These are phyloP conservation scores for Chrysina gloriosa DNA, from an alignment of 2,888 invertebrate genomes.

Conservation along the genomic window DNA sequence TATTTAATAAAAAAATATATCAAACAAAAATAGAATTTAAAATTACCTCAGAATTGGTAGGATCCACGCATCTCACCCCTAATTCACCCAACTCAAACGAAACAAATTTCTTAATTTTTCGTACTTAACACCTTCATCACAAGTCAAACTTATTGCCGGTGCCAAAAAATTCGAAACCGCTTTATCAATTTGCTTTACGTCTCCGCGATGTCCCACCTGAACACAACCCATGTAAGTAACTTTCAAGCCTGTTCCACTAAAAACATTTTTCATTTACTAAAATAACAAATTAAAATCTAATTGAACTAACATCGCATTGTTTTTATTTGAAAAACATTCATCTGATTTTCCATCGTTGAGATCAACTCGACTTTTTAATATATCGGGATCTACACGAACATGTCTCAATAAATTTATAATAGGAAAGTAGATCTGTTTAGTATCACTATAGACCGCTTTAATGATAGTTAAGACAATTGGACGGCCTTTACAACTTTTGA, in stretches of 20 bases:
- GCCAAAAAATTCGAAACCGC: constrained; percentile 62
- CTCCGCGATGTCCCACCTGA: constrained; percentile 66
- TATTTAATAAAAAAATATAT: too few species aligned
- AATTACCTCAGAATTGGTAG: constrained; percentile 62
- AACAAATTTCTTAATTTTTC: constrained; percentile 58
- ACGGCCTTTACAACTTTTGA: constrained; percentile 65
- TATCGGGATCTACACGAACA: constrained; percentile 56
- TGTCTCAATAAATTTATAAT: constrained; percentile 60
- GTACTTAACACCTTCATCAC: constrained; percentile 39
- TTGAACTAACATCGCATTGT: constrained; percentile 12
- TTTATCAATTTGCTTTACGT: constrained; percentile 68
- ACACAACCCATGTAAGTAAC: constrained; percentile 67
- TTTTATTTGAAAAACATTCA: constrained; percentile 9
- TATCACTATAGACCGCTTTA: constrained; percentile 66
- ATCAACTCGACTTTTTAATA: constrained; percentile 36
- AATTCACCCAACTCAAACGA: constrained; percentile 68
- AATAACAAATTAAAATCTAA: not conserved
- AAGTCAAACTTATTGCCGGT: constrained; percentile 51
- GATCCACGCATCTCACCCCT: constrained; percentile 65
- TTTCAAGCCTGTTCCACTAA: constrained; percentile 61
- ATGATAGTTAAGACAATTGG: constrained; percentile 67
- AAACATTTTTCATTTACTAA: constrained; percentile 20
- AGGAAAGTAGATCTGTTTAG: constrained; percentile 64
- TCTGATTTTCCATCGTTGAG: not conserved
- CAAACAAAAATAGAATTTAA: not conserved